Base-by-base conservation (phyloP, 2,888 invertebrate genomes). In the Aricia artaxerxes region DNA sequence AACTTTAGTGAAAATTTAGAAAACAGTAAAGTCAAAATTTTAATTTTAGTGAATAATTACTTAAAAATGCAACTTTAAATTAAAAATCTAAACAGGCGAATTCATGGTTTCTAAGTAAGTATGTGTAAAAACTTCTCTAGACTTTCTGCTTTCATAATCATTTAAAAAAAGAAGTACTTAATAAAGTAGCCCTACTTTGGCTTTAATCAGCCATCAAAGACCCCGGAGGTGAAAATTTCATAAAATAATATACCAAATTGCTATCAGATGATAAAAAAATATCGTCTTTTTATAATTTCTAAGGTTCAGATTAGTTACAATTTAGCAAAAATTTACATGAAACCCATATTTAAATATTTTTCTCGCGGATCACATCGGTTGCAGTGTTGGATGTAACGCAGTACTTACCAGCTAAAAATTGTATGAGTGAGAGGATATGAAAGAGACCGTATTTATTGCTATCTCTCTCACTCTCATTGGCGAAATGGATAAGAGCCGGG, bases 21-120 rank as follows among this genome's bases (percentile, higher is more conserved):
- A 69, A 69, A 31, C 35, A 31, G 69, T 69, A 69, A 69, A 69
- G 69, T 69, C 31, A 69, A 31, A 69, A 69, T 69, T 24, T 69
- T 69, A 69, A 24, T 24, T 9, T 69, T 13, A 35, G 69, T n/a
- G 69, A 69, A 69, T 35, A 35, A 69, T 69, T 24, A 69, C 69
- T 69, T 69, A 11, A 69, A 69, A 35, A 35, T 69, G 31, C 24
- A 69, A 69, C 69, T 69, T 69, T 35, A 69, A 69, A 69, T 69
- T 24, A 24, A 24, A 24, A 24, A 24, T 24, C 24, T 69, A 69
- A 69, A 69, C 69, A 69, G 31, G 69, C 69, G 1, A n/a, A 35
- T 69, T 69, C 35, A 69, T 69, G 69, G n/a, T 24, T 69, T 69
- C 69, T 24, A 24, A 24, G 24, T 35, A 31, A 69, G 69, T 69